Base-by-base conservation (phyloP, 1,140 invertebrate genomes). In the Linepithema humile region DNA sequence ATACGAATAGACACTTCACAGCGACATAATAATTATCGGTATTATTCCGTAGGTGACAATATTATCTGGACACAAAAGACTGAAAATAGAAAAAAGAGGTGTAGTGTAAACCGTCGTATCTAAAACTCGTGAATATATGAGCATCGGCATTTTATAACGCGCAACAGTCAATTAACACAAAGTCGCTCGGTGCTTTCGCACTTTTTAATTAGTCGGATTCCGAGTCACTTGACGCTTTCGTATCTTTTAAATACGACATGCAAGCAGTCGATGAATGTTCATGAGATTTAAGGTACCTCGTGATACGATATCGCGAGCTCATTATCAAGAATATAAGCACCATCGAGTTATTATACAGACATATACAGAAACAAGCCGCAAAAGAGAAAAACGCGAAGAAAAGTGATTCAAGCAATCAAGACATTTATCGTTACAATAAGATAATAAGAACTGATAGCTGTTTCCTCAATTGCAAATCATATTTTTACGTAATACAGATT, bases 281-380 rank as follows among this genome's bases (percentile, higher is more conserved):
- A 78, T 69, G 45, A 29, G 32, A 43, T 70, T 70, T 55, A 57
- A 78, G 38, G 35, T 69, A 70, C 9, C 50, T 78, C n/a, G 23
- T 40, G 35, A 57, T 55, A 69, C 9, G 12, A 69, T 55, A 77
- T 64, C 59, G 74, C n/a, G n/a, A 53, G 20, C 7, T 35, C n/a
- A 67, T 78, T 29, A 69, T 80, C 64, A 6, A 40, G 17, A 40
- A 62, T 80, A 55, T 70, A 78, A 78, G 29, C 40, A 53, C 32
- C 3, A 6, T 53, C 17, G 4, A 29, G 2, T 53, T n/a, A 78
- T 53, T 67, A 26, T 69, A 29, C 29, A 26, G 5, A 40, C 20
- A 69, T 67, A 67, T 29, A 69, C 23, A 69, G 6, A 2, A 29
- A 35, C 15, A 23, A 53, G 15, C 2, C 59, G 75, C 7, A 23